phyloP scores from a whole-genome alignment of 2,888 invertebrate genomes.

The Drosophila flavopinicola region DNA sequence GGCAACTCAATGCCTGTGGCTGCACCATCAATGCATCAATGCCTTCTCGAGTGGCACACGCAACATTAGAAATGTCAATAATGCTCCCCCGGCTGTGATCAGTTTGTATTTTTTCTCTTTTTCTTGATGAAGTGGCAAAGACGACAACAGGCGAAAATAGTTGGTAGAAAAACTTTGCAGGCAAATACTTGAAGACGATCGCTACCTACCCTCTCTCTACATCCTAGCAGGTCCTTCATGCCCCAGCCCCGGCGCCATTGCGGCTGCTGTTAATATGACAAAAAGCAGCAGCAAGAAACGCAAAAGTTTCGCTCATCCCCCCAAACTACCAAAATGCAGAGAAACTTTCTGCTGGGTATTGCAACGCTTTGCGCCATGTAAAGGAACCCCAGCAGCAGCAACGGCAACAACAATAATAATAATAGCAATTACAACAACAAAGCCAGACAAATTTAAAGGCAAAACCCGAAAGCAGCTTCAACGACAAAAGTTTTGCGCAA shows the following conservation, averaged over 20 bases:
- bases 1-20: conserved; percentile 37
- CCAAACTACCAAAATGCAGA: conserved; percentile 56
- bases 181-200: conserved; percentile 58
- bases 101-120: conserved; percentile 39
- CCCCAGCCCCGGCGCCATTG: conserved; percentile 27
- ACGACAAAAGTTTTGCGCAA: conserved; percentile 56
- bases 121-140: conserved; percentile 60
- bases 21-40: conserved; percentile 37
- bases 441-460: conserved; percentile 73
- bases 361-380: conserved; percentile 68
- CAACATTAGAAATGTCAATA: conserved; percentile 54
- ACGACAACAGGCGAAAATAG: conserved; percentile 37
- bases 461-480: conserved; percentile 52
- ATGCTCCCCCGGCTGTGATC: conserved; percentile 19
- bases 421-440: conserved; percentile 54
- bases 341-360: conserved; percentile 73
- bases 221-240: neutral
- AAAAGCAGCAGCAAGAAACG: conserved; percentile 56
- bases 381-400: conserved; percentile 44
- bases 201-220: conserved; percentile 4
- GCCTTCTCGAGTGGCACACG: conserved; percentile 28
- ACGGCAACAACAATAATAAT: conserved; percentile 28
- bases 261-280: conserved; percentile 76
- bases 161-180: conserved; percentile 40
- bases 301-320: conserved; percentile 56